A percentile compares a stretch with the other conserved stretches of the same genome.
These are phyloP conservation scores for Globia sparganii DNA, from an alignment of 2,888 invertebrate species.

Conservation along the genomic window DNA sequence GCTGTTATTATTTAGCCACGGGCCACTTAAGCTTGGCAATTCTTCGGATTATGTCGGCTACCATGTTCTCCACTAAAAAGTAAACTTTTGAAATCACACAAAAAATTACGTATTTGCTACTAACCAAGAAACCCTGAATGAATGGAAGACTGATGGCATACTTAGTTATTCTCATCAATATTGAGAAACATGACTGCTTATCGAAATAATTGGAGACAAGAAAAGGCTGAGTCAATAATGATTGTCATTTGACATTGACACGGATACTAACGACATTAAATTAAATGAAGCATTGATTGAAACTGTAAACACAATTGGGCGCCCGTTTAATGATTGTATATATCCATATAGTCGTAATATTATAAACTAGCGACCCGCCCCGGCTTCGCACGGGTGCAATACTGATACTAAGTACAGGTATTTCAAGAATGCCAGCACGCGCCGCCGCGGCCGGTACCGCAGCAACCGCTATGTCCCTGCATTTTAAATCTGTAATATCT, in stretches of 20 bases:
- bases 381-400: too few relatives aligned
- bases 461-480: too few relatives aligned
- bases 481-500: too few relatives aligned
- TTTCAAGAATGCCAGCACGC: too few relatives aligned
- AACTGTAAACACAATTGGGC: neutral
- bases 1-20: too few relatives aligned
- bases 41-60: too few relatives aligned
- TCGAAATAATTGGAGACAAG: slow-evolving; percentile 15
- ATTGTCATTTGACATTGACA: slow-evolving; percentile 48
- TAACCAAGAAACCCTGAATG: neutral
- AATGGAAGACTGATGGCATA: neutral
- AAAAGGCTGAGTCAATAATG: slow-evolving; percentile 25
- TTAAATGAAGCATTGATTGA: slow-evolving; percentile 49
- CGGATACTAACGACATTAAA: slow-evolving; percentile 17
- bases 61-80: too few relatives aligned
- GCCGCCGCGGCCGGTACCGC: too few relatives aligned
- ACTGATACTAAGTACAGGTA: too few relatives aligned
- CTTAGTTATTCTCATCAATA: neutral
- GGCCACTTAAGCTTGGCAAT: too few relatives aligned
- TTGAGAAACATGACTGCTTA: slow-evolving; percentile 31
- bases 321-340: neutral
- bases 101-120: neutral
- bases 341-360: too few relatives aligned
- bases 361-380: too few relatives aligned
- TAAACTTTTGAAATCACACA: neutral